Conservation (phyloP, 2,113 vertebrate genomes). For the Corapipo altera region DNA sequence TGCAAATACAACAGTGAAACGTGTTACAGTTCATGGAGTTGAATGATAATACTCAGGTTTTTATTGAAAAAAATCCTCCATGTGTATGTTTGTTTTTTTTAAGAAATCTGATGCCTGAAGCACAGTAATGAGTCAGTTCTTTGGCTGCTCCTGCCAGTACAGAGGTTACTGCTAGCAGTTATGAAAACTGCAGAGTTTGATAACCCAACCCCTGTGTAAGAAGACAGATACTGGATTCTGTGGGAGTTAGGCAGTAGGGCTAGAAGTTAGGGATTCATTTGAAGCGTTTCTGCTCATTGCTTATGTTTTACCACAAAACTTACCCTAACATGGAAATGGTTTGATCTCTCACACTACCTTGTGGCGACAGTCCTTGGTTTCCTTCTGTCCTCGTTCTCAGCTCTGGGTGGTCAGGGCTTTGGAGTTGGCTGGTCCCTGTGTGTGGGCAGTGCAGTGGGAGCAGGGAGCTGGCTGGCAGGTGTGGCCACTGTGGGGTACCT, state of each 20-base stretch:
- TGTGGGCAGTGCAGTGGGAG: neutral
- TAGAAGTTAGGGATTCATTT: neutral
- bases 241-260: neutral
- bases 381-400: rapidly evolving
- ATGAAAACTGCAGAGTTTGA: neutral
- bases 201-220: neutral
- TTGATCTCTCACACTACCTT: neutral
- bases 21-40: neutral
- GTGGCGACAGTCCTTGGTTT: neutral
- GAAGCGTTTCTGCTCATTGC: neutral
- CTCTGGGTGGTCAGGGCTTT: neutral
- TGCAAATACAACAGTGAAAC: neutral
- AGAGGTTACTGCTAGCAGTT: neutral
- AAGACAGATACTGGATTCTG: neutral
- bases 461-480: neutral
- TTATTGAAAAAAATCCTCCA: neutral
- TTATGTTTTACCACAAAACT: neutral
- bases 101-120: neutral
- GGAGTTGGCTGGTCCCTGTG: rapidly evolving
- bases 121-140: neutral
- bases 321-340: neutral
- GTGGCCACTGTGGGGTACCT: neutral
- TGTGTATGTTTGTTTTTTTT: neutral
- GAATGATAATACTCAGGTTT: neutral
- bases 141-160: neutral